A percentile compares a stretch with the other conserved stretches of the same genome.
Evolutionary conservation across 1,140 invertebrate species (phyloP).

Genomic region (Cotesia vestalis): DNA sequence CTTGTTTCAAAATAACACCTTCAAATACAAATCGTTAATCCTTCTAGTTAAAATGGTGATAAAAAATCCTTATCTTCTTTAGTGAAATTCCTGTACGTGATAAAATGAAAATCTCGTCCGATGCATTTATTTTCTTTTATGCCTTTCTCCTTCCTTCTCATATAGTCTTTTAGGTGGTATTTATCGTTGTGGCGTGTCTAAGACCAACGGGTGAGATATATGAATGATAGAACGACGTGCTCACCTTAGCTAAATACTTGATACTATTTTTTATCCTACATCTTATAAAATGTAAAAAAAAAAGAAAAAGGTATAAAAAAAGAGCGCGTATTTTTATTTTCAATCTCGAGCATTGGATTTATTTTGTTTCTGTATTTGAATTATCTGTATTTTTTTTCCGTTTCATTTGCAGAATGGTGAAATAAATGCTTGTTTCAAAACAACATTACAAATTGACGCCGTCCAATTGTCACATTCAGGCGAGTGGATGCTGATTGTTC

Average conservation of each 20-base stretch:
- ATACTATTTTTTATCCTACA: constrained; percentile 24
- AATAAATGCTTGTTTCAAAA: constrained; percentile 66
- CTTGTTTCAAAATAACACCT: no score
- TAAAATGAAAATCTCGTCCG: constrained; percentile 33
- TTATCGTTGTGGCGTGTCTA: constrained; percentile 32
- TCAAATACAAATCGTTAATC: background rate
- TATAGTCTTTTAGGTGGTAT: constrained; percentile 21
- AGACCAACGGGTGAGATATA: constrained; percentile 17
- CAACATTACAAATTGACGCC: constrained; percentile 65
- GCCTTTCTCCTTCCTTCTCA: background rate
- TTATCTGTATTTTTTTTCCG: constrained; percentile 21
- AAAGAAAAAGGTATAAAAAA: no score
- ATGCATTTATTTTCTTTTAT: constrained; percentile 11
- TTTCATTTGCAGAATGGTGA: constrained; percentile 63
- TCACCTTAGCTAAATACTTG: constrained; percentile 22
- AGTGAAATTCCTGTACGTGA: constrained; percentile 37
- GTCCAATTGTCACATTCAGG: constrained; percentile 68
- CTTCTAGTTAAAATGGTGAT: background rate
- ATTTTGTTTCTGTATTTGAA: constrained; percentile 16
- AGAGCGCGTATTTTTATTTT: background rate
- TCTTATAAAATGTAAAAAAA: no score
- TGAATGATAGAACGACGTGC: constrained; percentile 21
- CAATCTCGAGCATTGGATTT: background rate
- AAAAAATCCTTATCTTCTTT: constrained; percentile 7
- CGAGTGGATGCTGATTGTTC: constrained; percentile 69